Conservation (phyloP, 2,888 invertebrate species). For the Thera obeliscata region DNA sequence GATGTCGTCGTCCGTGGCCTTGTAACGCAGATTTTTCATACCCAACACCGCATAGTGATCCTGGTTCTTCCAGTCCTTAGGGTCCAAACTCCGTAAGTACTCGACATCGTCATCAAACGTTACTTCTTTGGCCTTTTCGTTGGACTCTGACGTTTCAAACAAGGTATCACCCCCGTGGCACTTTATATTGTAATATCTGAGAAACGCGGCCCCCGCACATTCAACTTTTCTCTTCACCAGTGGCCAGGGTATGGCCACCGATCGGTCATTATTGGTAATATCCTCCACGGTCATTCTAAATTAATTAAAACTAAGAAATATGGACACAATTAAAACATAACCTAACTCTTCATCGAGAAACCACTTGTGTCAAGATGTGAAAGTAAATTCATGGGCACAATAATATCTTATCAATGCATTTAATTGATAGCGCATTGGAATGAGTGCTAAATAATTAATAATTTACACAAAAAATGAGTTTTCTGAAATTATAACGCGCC, state of each 20-base stretch:
- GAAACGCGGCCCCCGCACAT: conserved; percentile 80
- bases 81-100: conserved; percentile 94
- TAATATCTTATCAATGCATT: conserved; percentile 7
- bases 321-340: conserved; percentile 74
- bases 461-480: conserved; percentile 36
- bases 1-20: conserved; percentile 96
- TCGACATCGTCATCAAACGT: conserved; percentile 89
- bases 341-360: conserved; percentile 58
- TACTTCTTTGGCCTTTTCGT: conserved; percentile 75
- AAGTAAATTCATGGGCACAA: conserved; percentile 27
- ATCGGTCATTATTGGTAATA: conserved; percentile 57
- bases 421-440: conserved; percentile 24
- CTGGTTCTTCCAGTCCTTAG: conserved; percentile 98
- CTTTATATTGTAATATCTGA: conserved; percentile 78
- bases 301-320: conserved; percentile 61
- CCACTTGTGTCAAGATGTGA: conserved; percentile 38
- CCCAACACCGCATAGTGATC: conserved; percentile 99
- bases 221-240: conserved; percentile 74
- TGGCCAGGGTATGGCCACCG: conserved; percentile 67
- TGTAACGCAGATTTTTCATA: conserved; percentile 91
- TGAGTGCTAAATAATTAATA: conserved; percentile 18
- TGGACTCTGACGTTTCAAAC: conserved; percentile 69
- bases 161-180: conserved; percentile 78
- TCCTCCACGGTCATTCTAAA: conserved; percentile 75
- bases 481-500: conserved; percentile 60